Evolutionary conservation across 2,888 invertebrate species (phyloP), one percentile per base, ranked within the genome.

Genomic region (Tinea trinotella): DNA sequence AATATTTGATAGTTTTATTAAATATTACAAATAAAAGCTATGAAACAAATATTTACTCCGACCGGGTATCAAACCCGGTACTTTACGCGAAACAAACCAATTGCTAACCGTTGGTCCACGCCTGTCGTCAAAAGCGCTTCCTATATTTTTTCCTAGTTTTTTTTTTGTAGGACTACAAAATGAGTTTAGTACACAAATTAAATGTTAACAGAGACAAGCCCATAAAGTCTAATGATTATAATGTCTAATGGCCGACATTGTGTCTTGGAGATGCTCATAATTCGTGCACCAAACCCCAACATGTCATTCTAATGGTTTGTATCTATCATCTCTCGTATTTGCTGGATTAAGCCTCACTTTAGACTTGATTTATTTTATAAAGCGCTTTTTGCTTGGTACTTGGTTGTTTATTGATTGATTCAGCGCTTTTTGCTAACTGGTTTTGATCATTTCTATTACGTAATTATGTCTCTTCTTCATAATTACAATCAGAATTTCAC

Each of bases 291-390:
- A 22, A 50, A 50, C 22, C 50, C 50, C 24, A 50, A 50, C 50
- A 50, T 50, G 24, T 50, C 24, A 50, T 50, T 18, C 4, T 50
- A 50, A 50, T 50, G 50, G n/a, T 12, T n/a, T 50, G 24, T 15
- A 50, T 50, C 24, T 24, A 24, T 50, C 50, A 50, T 50, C 12
- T 50, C 19, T 6, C 40, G 12, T 30, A 15, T 40, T 19, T 17
- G 18, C 46, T 19, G 17, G 46, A n/a, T 46, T 46, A 10, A 7
- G 30, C 40, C 3, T 7, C 40, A 40, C 13, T 19, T 19, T 46
- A 19, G 46, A n/a, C 18, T 46, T 46, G 17, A 46, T 17, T 46
- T 46, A 46, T 46, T 3, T 19, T 46, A n/a, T 19, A 17, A 46
- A 19, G 18, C 10, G 9, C 7, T 5, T 17, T 17, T 36, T 36